Evolutionary conservation across 2,888 invertebrate species (phyloP), one percentile per base, ranked within the genome.

Genomic region (Drosophila atripex): DNA sequence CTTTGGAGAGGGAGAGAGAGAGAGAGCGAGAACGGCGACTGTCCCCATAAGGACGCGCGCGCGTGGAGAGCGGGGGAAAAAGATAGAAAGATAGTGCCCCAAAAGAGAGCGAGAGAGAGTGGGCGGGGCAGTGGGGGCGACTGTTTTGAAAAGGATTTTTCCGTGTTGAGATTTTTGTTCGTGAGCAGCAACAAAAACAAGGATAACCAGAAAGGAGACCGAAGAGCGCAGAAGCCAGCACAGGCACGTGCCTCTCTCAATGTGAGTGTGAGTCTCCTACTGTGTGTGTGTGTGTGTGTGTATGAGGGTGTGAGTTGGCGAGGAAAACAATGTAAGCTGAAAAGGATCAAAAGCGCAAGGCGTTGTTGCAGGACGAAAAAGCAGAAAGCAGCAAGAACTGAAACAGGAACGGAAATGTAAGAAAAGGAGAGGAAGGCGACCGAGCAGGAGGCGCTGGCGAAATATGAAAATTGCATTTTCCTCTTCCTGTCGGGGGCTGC

Each of bases 381-480:
- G 28, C 28, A 51, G 41, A 39, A 46, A 12, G 39, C 32, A 53
- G 28, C 21, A 21, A 21, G 2, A 32, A 21, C 21, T 5, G 43
- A 12, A 18, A 21, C 18, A 5, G 21, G 11, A 21, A 43, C 21
- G 21, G 43, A 43, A 43, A 43, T 21, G 43, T 30, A 21, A 16
- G 18, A 11, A 57, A 35, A 21, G 58, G 21, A 16, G 12, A 30
- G n/a, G 35, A n/a, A 21, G 35, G 39, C 28, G 18, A 14, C 47
- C 32, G 39, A 64, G 16, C 21, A 23, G 21, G 21, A 23, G 21
- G 49, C 55, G 45, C 35, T 16, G 56, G 55, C 50, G 56, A 65
- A 84, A 75, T 75, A 77, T 66, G 74, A 78, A 78, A 86, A 82
- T 82, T 88, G 86, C 83, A 88, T 86, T 87, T 80, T 70, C 70